Base-by-base conservation (phyloP, 1,140 invertebrate species). In the Acromyrmex heyeri region DNA sequence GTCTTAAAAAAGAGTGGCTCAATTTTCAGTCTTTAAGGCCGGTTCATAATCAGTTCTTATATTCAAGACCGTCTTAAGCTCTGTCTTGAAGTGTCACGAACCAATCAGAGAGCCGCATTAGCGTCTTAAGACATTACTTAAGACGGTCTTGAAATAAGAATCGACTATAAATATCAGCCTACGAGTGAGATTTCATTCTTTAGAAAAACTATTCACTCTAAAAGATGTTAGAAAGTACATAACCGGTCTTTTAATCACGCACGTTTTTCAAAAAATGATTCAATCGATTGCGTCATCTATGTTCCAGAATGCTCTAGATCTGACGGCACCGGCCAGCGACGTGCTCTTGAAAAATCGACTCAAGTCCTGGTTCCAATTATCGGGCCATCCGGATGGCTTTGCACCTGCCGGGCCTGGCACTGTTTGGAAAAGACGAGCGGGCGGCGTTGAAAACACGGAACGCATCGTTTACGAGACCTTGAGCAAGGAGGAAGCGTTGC, bases 401-500 rank as follows among this genome's bases (percentile, higher is more conserved):
- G 98, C 98, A 14, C 98, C 98, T 8, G 99, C 98, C 3, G 98
- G 98, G 0, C 98, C 98, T 2, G 98, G 98, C 53, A 99, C 98
- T 7, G 98, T 99, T 34, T 99, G 98, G 97, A 99, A 99, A 95
- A 97, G 98, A 86, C 97, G 97, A 30, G 95, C 96, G 1, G 96
- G 96, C 34, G 95, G 95, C 6, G 85, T 93, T 95, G 98, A 99
- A 96, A 97, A 99, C 95, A 97, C 96, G 94, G 96, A 98, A 95
- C 93, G 97, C 44, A 95, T 96, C 76, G 98, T 98, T 2, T 99
- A 99, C 94, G 97, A 98, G 92, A 96, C 96, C 1, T 95, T 99
- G 55, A 97, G 97, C 79, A 95, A 97, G 67, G 99, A 99, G 91
- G 95, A 97, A 4, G 95, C 96, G 38, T 96, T 98, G 76, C 95